phyloP scores from a whole-genome alignment of 2,888 invertebrate species.

The Drosophila emarginata region DNA sequence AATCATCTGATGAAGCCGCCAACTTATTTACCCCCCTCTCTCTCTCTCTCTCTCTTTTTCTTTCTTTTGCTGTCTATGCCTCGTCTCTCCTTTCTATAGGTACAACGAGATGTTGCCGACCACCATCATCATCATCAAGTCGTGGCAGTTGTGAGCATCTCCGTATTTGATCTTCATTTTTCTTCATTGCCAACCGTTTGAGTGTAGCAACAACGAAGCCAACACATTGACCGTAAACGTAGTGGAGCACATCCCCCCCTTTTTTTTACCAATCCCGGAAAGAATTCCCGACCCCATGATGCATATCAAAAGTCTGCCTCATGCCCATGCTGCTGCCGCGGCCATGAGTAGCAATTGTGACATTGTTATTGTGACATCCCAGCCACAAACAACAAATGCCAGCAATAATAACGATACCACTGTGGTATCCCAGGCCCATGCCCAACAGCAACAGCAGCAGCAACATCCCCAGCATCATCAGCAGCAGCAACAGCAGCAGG shows the following conservation, averaged over 20 bases:
- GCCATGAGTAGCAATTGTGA: constrained; percentile 82
- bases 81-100: constrained; percentile 17
- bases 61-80: no score
- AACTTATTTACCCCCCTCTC: constrained; percentile 33
- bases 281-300: constrained; percentile 50
- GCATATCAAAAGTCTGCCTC: constrained; percentile 80
- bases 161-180: constrained; percentile 38
- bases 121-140: constrained; percentile 22
- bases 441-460: constrained; percentile 61
- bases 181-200: constrained; percentile 40
- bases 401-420: constrained; percentile 70
- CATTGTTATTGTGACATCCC: constrained; percentile 81
- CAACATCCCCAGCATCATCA: constrained; percentile 60
- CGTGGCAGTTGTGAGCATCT: constrained; percentile 44
- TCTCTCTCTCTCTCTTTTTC: constrained; percentile 16
- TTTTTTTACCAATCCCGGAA: constrained; percentile 1
- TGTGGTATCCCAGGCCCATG: constrained; percentile 69
- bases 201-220: constrained; percentile 18
- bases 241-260: constrained; percentile 6
- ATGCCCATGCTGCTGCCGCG: constrained; percentile 79
- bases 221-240: not conserved
- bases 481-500: constrained; percentile 72
- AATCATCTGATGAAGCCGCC: constrained; percentile 50
- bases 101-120: constrained; percentile 35
- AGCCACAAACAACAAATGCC: constrained; percentile 76